Conservation (phyloP, 2,797 vertebrate species). For the Danionella dracula region DNA sequence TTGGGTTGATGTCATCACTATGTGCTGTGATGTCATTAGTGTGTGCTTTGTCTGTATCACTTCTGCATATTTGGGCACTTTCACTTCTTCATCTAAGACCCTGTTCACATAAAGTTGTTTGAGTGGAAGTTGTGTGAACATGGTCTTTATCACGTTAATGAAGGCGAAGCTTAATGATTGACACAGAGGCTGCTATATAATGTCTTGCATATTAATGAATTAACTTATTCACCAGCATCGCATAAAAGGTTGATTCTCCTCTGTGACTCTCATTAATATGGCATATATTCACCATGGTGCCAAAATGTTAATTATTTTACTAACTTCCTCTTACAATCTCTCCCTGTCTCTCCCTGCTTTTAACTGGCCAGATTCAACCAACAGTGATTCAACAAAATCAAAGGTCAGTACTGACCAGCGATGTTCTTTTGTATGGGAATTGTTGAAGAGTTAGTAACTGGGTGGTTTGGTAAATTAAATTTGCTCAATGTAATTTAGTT, state of each 20-base stretch:
- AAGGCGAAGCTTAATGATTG: constrained; percentile 44
- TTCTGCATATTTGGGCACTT: constrained; percentile 20
- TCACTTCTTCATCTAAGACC: constrained; percentile 35
- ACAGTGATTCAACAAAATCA: constrained; percentile 88
- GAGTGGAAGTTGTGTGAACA: constrained; percentile 39
- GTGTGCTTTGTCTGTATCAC: constrained; percentile 46
- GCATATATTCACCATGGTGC: constrained; percentile 6
- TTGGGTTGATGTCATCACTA: constrained; percentile 51
- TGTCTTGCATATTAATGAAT: background rate
- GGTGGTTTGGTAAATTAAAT: background rate
- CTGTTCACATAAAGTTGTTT: constrained; percentile 42
- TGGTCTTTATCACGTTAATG: constrained; percentile 36
- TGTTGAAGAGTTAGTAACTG: background rate
- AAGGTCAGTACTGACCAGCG: constrained; percentile 73
- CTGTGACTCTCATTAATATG: constrained; percentile 39
- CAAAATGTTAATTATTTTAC: constrained; percentile 22
- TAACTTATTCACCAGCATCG: background rate
- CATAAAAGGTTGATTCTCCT: constrained; percentile 3
- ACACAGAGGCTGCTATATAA: constrained; percentile 53
- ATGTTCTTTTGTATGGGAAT: background rate
- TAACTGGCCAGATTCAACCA: constrained; percentile 79
- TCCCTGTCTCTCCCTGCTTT: constrained; percentile 39
- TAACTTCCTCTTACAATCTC: constrained; percentile 28
- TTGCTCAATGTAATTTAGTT: background rate
- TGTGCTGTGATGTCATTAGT: constrained; percentile 41